A percentile compares a stretch with the other conserved stretches of the same genome.
phyloP scores from a whole-genome alignment of 2,113 vertebrate genomes.

The Pheucticus melanocephalus region DNA sequence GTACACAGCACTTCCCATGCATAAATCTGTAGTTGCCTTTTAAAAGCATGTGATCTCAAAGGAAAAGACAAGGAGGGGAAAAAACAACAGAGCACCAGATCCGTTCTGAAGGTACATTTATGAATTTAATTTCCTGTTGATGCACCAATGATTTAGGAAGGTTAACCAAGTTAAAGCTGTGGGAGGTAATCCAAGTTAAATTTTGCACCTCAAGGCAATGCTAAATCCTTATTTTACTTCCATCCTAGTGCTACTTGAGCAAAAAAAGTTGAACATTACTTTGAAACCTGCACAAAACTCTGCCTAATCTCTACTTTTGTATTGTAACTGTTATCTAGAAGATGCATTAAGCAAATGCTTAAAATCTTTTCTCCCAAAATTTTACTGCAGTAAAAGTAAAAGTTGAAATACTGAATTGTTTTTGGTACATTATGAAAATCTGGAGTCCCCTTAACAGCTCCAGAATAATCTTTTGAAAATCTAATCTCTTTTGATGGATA shows the following conservation, averaged over 20 bases:
- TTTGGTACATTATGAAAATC: not conserved
- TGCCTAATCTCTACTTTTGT: not conserved
- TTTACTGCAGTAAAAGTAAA: not conserved
- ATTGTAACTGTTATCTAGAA: not conserved
- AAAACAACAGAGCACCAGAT: not conserved
- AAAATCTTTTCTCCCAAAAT: not conserved
- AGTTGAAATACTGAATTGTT: not conserved
- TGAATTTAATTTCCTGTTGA: not conserved
- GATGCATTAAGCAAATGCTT: not conserved
- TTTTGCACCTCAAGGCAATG: not conserved
- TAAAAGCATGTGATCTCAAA: not conserved
- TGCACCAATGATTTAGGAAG: not conserved
- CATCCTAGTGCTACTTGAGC: not conserved
- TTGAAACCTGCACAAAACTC: not conserved
- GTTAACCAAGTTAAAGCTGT: not conserved
- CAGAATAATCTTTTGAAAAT: not conserved
- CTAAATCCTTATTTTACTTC: not conserved
- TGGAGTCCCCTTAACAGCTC: not conserved
- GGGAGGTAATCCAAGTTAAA: not conserved
- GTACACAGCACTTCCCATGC: not conserved
- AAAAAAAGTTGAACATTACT: not conserved
- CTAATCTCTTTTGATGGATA: not conserved
- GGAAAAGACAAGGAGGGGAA: not conserved
- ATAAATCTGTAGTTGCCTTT: not conserved
- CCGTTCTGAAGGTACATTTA: not conserved